These are phyloP conservation scores for Drepana falcataria DNA, from an alignment of 2,888 invertebrate genomes.

Conservation along the genomic window DNA sequence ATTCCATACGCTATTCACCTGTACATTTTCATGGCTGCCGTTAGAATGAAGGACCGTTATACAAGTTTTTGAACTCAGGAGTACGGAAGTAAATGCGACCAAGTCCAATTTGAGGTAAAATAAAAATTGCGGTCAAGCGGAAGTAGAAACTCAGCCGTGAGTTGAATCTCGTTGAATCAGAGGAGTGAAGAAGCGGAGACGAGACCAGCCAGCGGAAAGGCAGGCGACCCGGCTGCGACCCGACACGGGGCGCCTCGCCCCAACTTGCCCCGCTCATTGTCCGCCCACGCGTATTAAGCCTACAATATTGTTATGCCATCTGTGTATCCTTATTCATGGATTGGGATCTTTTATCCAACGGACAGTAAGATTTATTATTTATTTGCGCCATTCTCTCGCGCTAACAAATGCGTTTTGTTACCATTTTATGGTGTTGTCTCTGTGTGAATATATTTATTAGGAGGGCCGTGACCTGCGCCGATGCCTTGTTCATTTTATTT, in stretches of 20 bases:
- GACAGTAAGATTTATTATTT: conserved; percentile 41
- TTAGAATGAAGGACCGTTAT: too few relatives aligned
- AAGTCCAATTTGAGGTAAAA: background rate
- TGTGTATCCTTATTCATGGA: conserved; percentile 44
- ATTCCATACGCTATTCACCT: too few relatives aligned
- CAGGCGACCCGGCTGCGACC: background rate
- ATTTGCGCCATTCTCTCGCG: conserved; percentile 36
- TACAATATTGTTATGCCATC: conserved; percentile 39
- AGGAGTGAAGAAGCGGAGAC: background rate
- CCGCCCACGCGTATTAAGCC: conserved; percentile 23
- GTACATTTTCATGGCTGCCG: too few relatives aligned
- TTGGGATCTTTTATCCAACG: conserved; percentile 28
- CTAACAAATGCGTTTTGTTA: conserved; percentile 30
- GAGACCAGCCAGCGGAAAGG: conserved; percentile 14
- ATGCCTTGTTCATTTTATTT: conserved; percentile 4
- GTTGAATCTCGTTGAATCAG: conserved; percentile 3
- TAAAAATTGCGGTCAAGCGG: conserved; percentile 6
- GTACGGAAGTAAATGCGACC: background rate
- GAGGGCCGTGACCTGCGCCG: background rate
- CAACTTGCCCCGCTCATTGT: conserved; percentile 11
- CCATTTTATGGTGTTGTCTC: conserved; percentile 22
- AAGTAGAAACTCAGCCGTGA: conserved; percentile 18
- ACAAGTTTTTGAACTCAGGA: too few relatives aligned
- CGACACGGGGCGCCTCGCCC: background rate
- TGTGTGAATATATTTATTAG: conserved; percentile 9